Evolutionary conservation across 2,888 invertebrate species (phyloP).

Genomic region (Thera britannica): DNA sequence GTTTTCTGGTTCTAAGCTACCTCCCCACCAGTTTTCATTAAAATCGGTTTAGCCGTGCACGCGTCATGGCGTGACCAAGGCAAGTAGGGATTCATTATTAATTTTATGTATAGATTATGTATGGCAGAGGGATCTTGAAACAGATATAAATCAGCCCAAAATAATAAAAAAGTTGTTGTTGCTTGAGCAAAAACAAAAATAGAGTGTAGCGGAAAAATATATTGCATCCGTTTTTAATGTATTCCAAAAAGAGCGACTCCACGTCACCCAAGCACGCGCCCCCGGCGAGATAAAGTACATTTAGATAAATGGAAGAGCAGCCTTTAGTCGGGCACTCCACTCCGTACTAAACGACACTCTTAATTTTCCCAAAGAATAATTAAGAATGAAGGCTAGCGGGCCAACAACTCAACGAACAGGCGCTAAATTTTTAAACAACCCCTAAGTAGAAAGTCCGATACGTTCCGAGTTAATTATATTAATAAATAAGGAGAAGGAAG

Average conservation of each 20-base stretch:
- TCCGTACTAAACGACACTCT: slow-evolving; percentile 82
- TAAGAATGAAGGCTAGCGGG: slow-evolving; percentile 82
- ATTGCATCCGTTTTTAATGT: neutral
- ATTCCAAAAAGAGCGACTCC: slow-evolving; percentile 53
- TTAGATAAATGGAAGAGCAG: slow-evolving; percentile 80
- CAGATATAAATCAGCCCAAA: too few species aligned
- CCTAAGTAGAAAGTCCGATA: slow-evolving; percentile 82
- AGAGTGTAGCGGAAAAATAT: neutral
- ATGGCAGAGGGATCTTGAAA: too few species aligned
- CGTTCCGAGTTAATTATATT: slow-evolving; percentile 78
- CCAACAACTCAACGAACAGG: slow-evolving; percentile 67
- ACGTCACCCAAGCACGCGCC: slow-evolving; percentile 55
- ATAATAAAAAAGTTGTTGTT: too few species aligned
- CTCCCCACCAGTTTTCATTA: too few species aligned
- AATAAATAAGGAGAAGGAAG: slow-evolving; percentile 68
- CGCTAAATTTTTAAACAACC: slow-evolving; percentile 82
- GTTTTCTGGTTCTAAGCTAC: too few species aligned
- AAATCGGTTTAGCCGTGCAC: too few species aligned
- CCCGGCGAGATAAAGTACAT: slow-evolving; percentile 80
- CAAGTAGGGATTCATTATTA: too few species aligned
- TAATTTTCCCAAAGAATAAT: slow-evolving; percentile 86
- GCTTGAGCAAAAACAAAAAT: neutral
- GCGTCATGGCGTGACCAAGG: too few species aligned
- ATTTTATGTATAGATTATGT: too few species aligned
- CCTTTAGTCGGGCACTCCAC: slow-evolving; percentile 73